phyloP scores from a whole-genome alignment of 2,797 vertebrate species.

The Moxostoma hubbsi region DNA sequence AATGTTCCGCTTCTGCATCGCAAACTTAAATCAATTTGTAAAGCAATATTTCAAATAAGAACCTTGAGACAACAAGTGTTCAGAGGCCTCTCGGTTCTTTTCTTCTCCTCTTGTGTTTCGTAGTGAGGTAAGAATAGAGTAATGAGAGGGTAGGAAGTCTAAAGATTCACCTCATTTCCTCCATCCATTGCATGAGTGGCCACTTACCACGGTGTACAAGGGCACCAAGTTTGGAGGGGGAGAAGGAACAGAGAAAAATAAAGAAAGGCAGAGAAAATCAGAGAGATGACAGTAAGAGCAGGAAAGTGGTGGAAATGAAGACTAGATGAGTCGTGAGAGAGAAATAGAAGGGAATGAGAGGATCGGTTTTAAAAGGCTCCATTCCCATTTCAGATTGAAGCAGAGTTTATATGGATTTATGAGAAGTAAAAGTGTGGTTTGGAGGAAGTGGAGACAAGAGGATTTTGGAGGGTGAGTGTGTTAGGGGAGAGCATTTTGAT shows the following conservation, averaged over 20 bases:
- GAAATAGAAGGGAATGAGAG: constrained; percentile 41
- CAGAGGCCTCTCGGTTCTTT: constrained; percentile 35
- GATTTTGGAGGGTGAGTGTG: constrained; percentile 48
- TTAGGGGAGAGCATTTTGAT: constrained; percentile 33
- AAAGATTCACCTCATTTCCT: constrained; percentile 58
- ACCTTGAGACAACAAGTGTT: constrained; percentile 35
- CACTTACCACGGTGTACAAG: constrained; percentile 51
- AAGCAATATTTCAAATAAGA: constrained; percentile 32
- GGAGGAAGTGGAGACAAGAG: constrained; percentile 17
- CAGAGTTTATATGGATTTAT: constrained; percentile 47
- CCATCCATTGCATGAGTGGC: constrained; percentile 48
- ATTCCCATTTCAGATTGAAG: constrained; percentile 27
- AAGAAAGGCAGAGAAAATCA: constrained; percentile 23
- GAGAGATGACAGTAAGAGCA: constrained; percentile 43
- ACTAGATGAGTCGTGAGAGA: constrained; percentile 10
- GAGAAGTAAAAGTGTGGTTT: constrained; percentile 49
- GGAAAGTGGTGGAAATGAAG: constrained; percentile 41
- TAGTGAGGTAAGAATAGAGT: constrained; percentile 30
- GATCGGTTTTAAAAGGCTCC: constrained; percentile 51
- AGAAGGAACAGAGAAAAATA: not conserved
- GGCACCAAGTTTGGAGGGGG: constrained; percentile 43
- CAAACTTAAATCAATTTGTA: constrained; percentile 21
- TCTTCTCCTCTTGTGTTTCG: constrained; percentile 28
- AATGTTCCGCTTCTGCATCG: not conserved
- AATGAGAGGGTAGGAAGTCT: constrained; percentile 45